Conservation (phyloP, 2,888 invertebrate genomes). For the Tipula helvola region DNA sequence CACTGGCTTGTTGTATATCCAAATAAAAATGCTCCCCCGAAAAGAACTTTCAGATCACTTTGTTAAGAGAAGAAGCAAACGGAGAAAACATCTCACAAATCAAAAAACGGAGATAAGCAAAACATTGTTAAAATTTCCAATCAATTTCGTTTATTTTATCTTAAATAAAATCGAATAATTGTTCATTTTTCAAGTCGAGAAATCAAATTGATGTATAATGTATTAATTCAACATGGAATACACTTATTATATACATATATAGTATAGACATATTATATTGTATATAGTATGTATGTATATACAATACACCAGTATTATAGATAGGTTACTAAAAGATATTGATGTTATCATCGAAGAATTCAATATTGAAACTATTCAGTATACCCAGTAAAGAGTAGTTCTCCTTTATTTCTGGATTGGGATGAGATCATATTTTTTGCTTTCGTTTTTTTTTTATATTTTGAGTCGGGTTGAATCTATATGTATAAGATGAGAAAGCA, state of each 20-base stretch:
- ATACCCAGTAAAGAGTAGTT: not conserved
- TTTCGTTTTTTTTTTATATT: not conserved
- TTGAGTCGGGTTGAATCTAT: not conserved
- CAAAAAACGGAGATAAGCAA: not conserved
- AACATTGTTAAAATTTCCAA: not conserved
- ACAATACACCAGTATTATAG: not conserved
- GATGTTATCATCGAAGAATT: not conserved
- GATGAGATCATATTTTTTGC: not conserved
- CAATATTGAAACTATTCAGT: not conserved
- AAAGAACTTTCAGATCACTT: not conserved
- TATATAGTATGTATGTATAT: not conserved
- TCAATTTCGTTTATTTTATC: not conserved
- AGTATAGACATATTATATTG: not conserved
- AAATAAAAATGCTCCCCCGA: too few relatives aligned
- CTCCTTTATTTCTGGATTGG: not conserved
- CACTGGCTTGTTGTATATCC: too few relatives aligned
- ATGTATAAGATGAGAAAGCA: not conserved
- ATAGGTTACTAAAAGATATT: not conserved
- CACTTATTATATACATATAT: not conserved
- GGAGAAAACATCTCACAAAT: not conserved
- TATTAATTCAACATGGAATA: constrained; percentile 4
- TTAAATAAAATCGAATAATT: not conserved
- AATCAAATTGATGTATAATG: not conserved
- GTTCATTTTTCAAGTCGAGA: not conserved
- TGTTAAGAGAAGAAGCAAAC: not conserved